These are phyloP conservation scores for Mormyrops attenuatus DNA, from an alignment of 2,797 vertebrate species.

Conservation along the genomic window DNA sequence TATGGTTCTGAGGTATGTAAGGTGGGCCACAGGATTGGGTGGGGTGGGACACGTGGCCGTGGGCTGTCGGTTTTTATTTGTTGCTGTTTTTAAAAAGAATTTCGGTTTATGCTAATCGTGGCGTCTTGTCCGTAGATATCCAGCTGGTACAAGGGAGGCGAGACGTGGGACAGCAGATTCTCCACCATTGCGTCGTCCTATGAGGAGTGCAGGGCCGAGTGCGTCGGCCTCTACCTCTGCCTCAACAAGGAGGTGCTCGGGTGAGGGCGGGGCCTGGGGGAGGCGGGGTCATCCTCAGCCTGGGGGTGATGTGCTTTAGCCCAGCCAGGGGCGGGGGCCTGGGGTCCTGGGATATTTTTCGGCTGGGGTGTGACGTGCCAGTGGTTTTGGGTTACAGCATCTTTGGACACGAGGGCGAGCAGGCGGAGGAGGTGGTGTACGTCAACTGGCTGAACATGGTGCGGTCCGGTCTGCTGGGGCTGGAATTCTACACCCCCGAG, in stretches of 20 bases:
- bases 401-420: conserved; percentile 73
- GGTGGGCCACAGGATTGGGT: neutral
- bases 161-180: conserved; percentile 92
- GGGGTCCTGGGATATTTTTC: neutral
- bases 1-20: neutral
- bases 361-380: neutral
- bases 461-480: conserved; percentile 73
- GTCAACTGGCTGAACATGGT: conserved; percentile 92
- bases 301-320: neutral
- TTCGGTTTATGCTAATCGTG: neutral
- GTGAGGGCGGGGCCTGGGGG: conserved; percentile 46
- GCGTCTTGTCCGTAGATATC: conserved; percentile 59
- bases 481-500: conserved; percentile 85
- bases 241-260: conserved; percentile 75
- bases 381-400: conserved; percentile 61
- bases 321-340: neutral
- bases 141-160: conserved; percentile 80
- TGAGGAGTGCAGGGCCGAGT: conserved; percentile 85
- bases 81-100: neutral
- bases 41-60: neutral
- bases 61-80: neutral
- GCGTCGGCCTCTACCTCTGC: conserved; percentile 84
- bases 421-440: conserved; percentile 76
- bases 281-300: neutral
- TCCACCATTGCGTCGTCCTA: conserved; percentile 83